Evolutionary conservation across 2,113 vertebrate genomes (phyloP), one percentile per base, ranked within the genome.

Genomic region (Hyla sarda): DNA sequence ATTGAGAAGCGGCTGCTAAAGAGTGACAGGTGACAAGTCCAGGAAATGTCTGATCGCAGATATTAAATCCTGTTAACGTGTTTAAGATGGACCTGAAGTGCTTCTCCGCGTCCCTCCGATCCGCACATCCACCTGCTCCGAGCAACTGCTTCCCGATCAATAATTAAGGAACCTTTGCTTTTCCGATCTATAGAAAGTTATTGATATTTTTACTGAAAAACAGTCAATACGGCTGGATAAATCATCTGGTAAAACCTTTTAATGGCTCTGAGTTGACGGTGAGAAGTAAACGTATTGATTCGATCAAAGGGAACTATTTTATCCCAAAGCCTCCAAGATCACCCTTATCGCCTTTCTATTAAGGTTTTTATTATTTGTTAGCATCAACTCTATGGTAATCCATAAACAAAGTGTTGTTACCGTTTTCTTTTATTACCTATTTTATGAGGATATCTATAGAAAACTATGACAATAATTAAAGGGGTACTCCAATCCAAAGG

Each of bases 161-260:
- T 99, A 96, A 94, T 93, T 95, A 95, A 94, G 92, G 91, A 94
- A 95, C 95, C 94, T 95, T 81, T 92, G 94, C 93, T 94, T 92
- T 93, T 93, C 91, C 91, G 89, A 94, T 95, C 95, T 92, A 96
- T 96, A 96, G 88, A 92, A 96, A 93, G 91, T 90, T 98, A 98
- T 99, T 95, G 97, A 98, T 96, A 96, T 97, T 97, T 97, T 92
- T 93, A 93, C 92, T 92, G 92, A 93, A 94, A 91, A 92, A 87
- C 91, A 93, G 97, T 99, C 96, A 91, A 98, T 98, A 93, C 62
- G 91, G 91, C 94, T 92, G 92, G 94, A 88, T 90, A 91, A 92
- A 91, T 92, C 92, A 92, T 94, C 94, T 95, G 93, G 96, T 93
- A 94, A 96, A 95, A 92, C 92, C 95, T 94, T 95, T 96, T 96